phyloP scores from a whole-genome alignment of 2,888 invertebrate genomes.

The Trachelus troglodyta region DNA sequence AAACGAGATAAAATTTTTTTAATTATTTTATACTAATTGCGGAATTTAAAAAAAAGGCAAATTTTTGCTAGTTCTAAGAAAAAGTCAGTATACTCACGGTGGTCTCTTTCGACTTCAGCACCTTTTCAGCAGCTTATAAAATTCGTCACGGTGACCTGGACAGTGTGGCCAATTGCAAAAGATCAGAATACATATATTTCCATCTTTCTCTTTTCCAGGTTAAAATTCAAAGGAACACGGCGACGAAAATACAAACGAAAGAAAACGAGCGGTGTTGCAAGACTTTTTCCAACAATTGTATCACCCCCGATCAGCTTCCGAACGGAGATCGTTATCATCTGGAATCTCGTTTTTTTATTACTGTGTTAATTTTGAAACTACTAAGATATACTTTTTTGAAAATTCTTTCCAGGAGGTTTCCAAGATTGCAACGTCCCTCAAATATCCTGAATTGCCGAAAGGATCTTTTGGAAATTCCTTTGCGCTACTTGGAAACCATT shows the following conservation, averaged over 20 bases:
- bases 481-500: slow-evolving; percentile 28
- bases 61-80: too few relatives aligned
- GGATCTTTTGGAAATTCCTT: slow-evolving; percentile 28
- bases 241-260: slow-evolving; percentile 17
- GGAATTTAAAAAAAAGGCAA: too few relatives aligned
- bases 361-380: slow-evolving; percentile 13
- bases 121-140: slow-evolving; percentile 36
- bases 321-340: neutral
- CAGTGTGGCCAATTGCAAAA: slow-evolving; percentile 13
- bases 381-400: neutral
- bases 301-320: neutral
- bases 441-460: neutral
- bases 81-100: slow-evolving; percentile 21
- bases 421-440: neutral
- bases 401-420: neutral
- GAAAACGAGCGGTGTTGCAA: slow-evolving; percentile 13
- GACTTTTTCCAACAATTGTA: slow-evolving; percentile 34
- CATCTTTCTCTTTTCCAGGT: neutral
- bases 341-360: slow-evolving; percentile 11
- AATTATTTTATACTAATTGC: too few relatives aligned
- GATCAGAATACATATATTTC: slow-evolving; percentile 5
- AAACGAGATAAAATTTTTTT: too few relatives aligned
- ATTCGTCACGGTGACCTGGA: slow-evolving; percentile 46
- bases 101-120: slow-evolving; percentile 31
- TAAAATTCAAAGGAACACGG: neutral